Base-by-base conservation (phyloP, 1,140 invertebrate species). In the Gerris buenoi region DNA sequence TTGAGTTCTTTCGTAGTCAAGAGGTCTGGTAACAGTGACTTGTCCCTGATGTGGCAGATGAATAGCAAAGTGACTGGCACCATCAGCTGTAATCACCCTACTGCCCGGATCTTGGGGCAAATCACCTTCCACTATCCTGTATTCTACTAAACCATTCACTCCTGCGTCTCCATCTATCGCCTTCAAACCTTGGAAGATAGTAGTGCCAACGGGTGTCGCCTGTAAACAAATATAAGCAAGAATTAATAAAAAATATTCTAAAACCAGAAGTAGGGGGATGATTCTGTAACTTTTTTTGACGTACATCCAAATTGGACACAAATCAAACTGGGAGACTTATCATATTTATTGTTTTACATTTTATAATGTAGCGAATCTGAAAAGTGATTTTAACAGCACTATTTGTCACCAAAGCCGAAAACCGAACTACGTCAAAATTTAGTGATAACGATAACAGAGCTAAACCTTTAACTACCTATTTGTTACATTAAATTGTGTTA, bases 1-100 rank as follows among this genome's bases (percentile, higher is more conserved):
- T 75, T 92, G 86, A n/a, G 87, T 90, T 74, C 85, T 87, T 76
- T 95, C 92, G 76, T 88, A 95, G 79, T 95, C 91, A 72, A 95
- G 80, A 27, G 85, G 90, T 71, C 88, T 86, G 73, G 90, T 90
- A n/a, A 95, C 86, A 13, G 89, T 92, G 67, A 95, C 86, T 73
- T 91, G 87, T 68, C 91, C 91, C 77, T 93, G 90, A 78, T 94
- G 91, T 3, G 91, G 91, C 72, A 91, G 82, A 65, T 90, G 88
- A 77, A 93, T 93, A 67, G 86, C 83, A 77, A 95, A 93, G 73
- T 83, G 87, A 23, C 86, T 85, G 75, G 85, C 89, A 22, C 90
- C 91, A 77, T 94, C 90, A 3, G 84, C 86, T n/a, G 81, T 84
- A 27, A 81, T 83, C 58, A 86, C 78, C 65, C 85, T 73, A 66